Conservation (phyloP, 2,888 invertebrate genomes). For the Cinara cedri region DNA sequence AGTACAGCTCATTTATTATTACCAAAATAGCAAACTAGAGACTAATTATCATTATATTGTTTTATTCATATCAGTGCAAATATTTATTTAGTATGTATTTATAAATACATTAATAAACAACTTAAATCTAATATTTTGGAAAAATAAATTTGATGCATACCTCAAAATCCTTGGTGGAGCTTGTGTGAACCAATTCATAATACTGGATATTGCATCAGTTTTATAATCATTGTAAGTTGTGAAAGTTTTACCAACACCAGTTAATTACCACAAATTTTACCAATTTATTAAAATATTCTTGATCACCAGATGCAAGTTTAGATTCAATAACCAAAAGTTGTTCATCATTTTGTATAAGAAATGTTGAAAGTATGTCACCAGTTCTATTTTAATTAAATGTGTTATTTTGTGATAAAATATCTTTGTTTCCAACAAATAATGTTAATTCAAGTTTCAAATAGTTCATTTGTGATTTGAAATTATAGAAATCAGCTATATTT, state of each 20-base stretch:
- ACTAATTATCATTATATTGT: too few relatives aligned
- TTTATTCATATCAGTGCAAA: too few relatives aligned
- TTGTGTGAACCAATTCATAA: conserved; percentile 1
- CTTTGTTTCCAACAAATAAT: neutral
- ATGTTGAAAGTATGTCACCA: neutral
- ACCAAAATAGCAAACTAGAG: too few relatives aligned
- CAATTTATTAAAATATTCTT: neutral
- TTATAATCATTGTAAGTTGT: neutral
- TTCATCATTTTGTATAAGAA: neutral
- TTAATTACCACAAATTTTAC: neutral
- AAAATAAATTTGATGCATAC: too few relatives aligned
- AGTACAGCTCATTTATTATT: too few relatives aligned
- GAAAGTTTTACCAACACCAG: neutral
- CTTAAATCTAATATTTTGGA: too few relatives aligned
- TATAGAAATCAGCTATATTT: neutral
- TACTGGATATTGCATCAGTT: neutral
- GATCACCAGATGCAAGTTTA: neutral
- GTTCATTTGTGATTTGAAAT: neutral
- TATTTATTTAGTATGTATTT: too few relatives aligned
- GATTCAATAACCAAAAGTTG: neutral
- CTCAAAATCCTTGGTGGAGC: neutral
- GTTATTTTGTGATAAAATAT: neutral
- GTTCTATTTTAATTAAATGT: neutral
- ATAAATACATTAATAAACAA: too few relatives aligned
- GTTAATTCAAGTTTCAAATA: neutral